Base-by-base conservation (phyloP, 2,888 invertebrate genomes). In the Chelonus formosanus region DNA sequence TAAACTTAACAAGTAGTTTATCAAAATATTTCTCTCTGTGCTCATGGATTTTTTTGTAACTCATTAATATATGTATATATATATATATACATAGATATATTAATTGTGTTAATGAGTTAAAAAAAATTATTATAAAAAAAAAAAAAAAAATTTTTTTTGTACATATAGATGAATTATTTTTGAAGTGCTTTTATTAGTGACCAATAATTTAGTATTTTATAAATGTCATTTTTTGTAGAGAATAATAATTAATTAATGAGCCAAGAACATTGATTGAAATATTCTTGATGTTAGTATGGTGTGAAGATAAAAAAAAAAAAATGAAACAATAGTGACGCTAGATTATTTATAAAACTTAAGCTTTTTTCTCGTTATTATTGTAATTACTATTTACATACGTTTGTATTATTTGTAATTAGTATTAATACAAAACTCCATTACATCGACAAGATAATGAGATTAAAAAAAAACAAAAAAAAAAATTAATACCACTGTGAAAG, bases 401-500 rank as follows among this genome's bases (percentile, higher is more conserved):
- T 83, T 83, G 80, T 83, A 83, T 83, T 80, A 80, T 83, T 82
- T 82, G 75, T 82, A 82, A 76, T 78, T 81, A 81, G 80, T 71
- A 78, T 78, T 82, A 83, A 83, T 83, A 81, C 81, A 82, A 83
- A 82, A 81, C 81, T 83, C 80, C 80, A 80, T 74, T 78, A 20
- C 20, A 75, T 78, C 74, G 78, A 78, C 70, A 73, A 73, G 75
- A 69, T 67, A 72, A 73, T 70, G 74, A 71, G 65, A 67, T 44
- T 61, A 10, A 62, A 56, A 60, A 64, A 70, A 69, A 70, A 44
- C 68, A 8, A 56, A 58, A 36, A 55, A 59, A 53, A 57, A 67
- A 55, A 62, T 52, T 45, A 50, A 20, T 36, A 60, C 36, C 48
- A 66, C n/a, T 3, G 5, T 63, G 69, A 68, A 74, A 71, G 75